Percentiles rank a stretch among this genome's conserved stretches.
These are phyloP conservation scores for Apodemia duryi DNA, from an alignment of 2,888 invertebrate genomes.

Conservation along the genomic window DNA sequence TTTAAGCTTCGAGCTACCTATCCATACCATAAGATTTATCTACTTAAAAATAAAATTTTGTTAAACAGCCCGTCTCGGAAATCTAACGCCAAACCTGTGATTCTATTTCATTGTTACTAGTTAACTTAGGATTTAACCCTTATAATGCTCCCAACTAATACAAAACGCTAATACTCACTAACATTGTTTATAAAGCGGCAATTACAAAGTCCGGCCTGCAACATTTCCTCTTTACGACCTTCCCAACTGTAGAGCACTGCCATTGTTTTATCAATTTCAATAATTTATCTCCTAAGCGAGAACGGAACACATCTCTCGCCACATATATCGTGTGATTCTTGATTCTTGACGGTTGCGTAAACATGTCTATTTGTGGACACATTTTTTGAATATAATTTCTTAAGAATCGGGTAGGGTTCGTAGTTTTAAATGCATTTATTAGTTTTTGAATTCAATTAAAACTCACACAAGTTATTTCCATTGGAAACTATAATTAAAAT, in stretches of 20 bases:
- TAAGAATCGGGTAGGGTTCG: constrained; percentile 17
- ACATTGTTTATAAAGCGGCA: constrained; percentile 71
- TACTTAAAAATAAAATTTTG: too few species aligned
- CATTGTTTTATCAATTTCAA: constrained; percentile 77
- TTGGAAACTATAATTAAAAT: too few species aligned
- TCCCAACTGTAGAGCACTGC: constrained; percentile 72
- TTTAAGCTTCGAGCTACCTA: too few species aligned
- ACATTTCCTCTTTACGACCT: constrained; percentile 71
- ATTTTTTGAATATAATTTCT: constrained; percentile 26
- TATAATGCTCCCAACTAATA: constrained; percentile 21
- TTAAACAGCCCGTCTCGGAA: too few species aligned
- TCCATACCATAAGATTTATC: too few species aligned
- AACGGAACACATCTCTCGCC: constrained; percentile 65
- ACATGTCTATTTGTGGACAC: constrained; percentile 34
- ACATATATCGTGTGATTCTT: constrained; percentile 55
- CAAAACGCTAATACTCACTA: constrained; percentile 41
- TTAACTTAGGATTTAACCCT: neutral
- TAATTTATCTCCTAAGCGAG: constrained; percentile 68
- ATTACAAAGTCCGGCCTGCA: constrained; percentile 70
- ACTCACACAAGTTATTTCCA: too few species aligned
- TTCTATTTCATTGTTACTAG: too few species aligned
- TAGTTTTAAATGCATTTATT: constrained; percentile 19
- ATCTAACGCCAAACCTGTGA: too few species aligned
- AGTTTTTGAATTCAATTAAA: neutral
- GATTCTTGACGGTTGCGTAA: constrained; percentile 48